These are phyloP conservation scores for Acrocera orbiculus DNA, from an alignment of 2,888 invertebrate species.

Conservation along the genomic window DNA sequence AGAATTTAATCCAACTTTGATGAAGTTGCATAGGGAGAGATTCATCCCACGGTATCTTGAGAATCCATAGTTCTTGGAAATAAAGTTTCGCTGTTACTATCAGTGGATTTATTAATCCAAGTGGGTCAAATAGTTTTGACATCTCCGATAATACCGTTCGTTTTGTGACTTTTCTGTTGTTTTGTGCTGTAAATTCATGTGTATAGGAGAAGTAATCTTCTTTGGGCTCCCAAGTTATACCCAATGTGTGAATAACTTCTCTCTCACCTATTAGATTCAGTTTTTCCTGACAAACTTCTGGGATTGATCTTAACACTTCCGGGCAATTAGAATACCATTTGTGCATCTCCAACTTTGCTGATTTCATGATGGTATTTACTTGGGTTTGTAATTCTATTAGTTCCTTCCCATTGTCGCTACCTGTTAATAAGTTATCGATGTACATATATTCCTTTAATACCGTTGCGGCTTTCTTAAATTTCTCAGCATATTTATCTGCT, in stretches of 20 bases:
- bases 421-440: constrained; percentile 14
- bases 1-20: constrained; percentile 1
- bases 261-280: constrained; percentile 1
- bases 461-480: constrained; percentile 10
- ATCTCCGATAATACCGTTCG: constrained; percentile 1
- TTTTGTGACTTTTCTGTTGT: too few relatives aligned
- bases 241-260: constrained; percentile 7
- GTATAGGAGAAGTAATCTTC: constrained; percentile 3
- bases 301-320: constrained; percentile 3
- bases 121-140: constrained; percentile 4
- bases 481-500: constrained; percentile 5
- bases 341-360: constrained; percentile 8
- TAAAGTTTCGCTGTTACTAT: background rate
- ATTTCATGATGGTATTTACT: constrained; percentile 5
- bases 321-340: constrained; percentile 11
- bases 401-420: constrained; percentile 8
- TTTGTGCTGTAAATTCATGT: too few relatives aligned
- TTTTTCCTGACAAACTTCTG: constrained; percentile 5
- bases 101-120: constrained; percentile 2
- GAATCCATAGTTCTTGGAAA: constrained; percentile 1
- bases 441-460: constrained; percentile 10
- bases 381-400: constrained; percentile 8
- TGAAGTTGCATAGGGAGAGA: constrained; percentile 1
- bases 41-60: constrained; percentile 3
- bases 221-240: constrained; percentile 7